Evolutionary conservation across 2,888 invertebrate species (phyloP).

Genomic region (Orthosia incerta): DNA sequence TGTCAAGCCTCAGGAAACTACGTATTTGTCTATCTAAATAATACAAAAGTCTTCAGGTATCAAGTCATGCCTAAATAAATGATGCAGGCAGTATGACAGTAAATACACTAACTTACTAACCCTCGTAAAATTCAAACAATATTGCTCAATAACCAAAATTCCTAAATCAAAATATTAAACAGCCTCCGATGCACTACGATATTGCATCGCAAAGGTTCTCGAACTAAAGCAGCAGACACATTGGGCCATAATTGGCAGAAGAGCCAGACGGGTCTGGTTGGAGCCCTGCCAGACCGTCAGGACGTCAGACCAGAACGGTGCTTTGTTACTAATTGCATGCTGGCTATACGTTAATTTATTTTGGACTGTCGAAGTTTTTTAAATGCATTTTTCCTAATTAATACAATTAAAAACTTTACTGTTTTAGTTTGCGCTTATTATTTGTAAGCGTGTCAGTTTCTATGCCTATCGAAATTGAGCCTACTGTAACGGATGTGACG

Average conservation of each 20-base stretch:
- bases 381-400: too few species aligned
- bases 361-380: conserved; percentile 11
- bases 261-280: conserved; percentile 62
- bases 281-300: conserved; percentile 71
- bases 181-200: conserved; percentile 27
- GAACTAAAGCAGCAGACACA: conserved; percentile 49
- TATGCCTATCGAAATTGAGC: too few species aligned
- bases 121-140: conserved; percentile 15
- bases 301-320: conserved; percentile 60
- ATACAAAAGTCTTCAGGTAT: too few species aligned
- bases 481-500: too few species aligned
- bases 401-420: too few species aligned
- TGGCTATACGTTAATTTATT: conserved; percentile 56
- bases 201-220: conserved; percentile 39
- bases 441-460: too few species aligned
- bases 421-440: too few species aligned
- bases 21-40: too few species aligned
- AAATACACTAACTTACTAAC: not conserved
- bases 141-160: conserved; percentile 20
- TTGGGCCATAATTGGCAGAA: conserved; percentile 63
- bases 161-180: conserved; percentile 20
- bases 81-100: not conserved
- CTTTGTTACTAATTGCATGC: conserved; percentile 78
- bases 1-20: too few species aligned
- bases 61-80: not conserved